phyloP scores from a whole-genome alignment of 2,113 vertebrate genomes.

The Malurus alboscapulatus region DNA sequence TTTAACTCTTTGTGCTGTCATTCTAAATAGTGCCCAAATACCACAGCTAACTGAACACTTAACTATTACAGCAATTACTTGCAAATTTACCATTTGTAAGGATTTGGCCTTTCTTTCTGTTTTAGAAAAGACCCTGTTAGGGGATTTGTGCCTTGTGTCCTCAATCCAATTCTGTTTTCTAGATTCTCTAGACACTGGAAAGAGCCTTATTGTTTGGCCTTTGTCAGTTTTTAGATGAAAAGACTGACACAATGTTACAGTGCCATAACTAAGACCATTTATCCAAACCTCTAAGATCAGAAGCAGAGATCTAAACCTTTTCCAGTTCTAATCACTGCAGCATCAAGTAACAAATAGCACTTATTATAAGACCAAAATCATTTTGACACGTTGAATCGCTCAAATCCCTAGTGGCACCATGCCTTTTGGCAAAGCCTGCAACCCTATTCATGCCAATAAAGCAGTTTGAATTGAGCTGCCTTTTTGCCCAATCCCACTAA shows the following conservation, averaged over 20 bases:
- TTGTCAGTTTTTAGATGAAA: background rate
- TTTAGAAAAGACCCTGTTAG: background rate
- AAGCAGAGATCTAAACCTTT: background rate
- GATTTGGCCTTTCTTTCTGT: background rate
- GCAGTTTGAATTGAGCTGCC: conserved; percentile 3
- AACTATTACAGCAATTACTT: background rate
- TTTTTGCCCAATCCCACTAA: conserved; percentile 20
- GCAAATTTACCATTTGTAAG: background rate
- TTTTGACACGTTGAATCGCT: background rate
- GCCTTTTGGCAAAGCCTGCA: background rate
- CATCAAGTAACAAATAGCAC: background rate
- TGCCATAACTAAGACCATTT: background rate
- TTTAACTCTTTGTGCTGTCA: background rate
- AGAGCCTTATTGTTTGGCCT: background rate
- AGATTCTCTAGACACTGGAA: background rate
- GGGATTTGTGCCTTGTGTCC: background rate
- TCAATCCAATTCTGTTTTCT: background rate
- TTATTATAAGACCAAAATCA: conserved; percentile 15
- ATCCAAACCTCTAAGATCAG: background rate
- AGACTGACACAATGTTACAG: background rate
- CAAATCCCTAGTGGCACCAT: conserved; percentile 4
- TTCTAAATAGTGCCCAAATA: background rate
- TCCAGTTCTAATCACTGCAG: background rate
- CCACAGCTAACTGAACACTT: background rate
- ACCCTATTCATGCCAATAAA: conserved; percentile 28